Evolutionary conservation across 2,797 vertebrate species (phyloP).

Genomic region (Parauchenoglanis punctatus): DNA sequence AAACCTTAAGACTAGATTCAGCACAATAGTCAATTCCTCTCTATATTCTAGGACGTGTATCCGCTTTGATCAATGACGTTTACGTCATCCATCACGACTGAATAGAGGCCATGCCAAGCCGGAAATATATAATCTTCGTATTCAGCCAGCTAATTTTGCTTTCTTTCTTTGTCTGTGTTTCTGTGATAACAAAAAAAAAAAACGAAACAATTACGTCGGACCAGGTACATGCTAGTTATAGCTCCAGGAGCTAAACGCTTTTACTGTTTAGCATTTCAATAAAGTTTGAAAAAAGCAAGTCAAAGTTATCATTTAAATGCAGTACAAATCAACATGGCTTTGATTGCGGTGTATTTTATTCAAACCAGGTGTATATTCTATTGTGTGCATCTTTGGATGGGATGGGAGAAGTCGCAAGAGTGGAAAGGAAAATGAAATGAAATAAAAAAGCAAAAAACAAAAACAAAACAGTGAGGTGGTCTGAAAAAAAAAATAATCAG

Average conservation of each 20-base stretch:
- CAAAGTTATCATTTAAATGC: neutral
- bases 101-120: neutral
- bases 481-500: neutral
- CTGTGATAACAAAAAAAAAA: slow-evolving; percentile 2
- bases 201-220: neutral
- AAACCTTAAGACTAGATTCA: neutral
- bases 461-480: neutral
- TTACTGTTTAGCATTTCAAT: slow-evolving; percentile 3
- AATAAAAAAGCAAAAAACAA: neutral
- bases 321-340: neutral
- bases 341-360: neutral
- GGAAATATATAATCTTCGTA: neutral
- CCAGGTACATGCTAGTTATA: slow-evolving; percentile 9
- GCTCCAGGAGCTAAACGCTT: neutral
- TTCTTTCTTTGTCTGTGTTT: neutral
- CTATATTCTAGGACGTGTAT: neutral
- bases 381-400: neutral
- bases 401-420: neutral
- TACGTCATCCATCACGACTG: neutral
- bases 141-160: neutral
- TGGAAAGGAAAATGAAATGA: neutral
- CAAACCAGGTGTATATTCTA: neutral
- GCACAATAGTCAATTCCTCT: neutral
- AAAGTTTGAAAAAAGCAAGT: neutral
- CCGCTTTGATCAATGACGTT: neutral